Evolutionary conservation across 1,140 invertebrate species (phyloP).

Genomic region (Geopemphigus sp.): DNA sequence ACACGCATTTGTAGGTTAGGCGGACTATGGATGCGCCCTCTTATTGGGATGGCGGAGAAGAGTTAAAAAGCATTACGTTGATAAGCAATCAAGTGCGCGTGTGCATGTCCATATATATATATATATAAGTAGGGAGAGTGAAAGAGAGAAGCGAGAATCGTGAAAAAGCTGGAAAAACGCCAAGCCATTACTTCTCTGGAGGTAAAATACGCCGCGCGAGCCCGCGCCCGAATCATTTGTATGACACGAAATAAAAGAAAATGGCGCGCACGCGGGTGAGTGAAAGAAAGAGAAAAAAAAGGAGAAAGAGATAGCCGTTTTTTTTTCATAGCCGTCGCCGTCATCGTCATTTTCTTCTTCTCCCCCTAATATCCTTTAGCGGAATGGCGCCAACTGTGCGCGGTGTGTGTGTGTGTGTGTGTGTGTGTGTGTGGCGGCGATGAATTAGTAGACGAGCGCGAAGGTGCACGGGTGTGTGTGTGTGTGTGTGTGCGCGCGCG

Average conservation of each 20-base stretch:
- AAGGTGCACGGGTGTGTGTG: background rate
- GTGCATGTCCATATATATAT: too few species aligned
- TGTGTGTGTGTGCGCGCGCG: background rate
- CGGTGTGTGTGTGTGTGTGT: background rate
- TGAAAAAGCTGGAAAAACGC: slow-evolving; percentile 31
- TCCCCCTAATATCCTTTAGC: background rate
- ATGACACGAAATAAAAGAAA: slow-evolving; percentile 42
- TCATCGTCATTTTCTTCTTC: background rate
- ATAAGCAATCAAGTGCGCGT: slow-evolving; percentile 37
- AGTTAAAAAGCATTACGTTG: slow-evolving; percentile 39
- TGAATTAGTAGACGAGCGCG: background rate
- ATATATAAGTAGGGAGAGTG: background rate
- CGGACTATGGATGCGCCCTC: too few species aligned
- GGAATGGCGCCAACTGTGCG: slow-evolving; percentile 11
- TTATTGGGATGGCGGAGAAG: background rate
- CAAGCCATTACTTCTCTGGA: slow-evolving; percentile 32
- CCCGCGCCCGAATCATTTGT: slow-evolving; percentile 32
- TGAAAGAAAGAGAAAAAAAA: background rate
- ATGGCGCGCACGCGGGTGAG: background rate
- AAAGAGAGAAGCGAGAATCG: too few species aligned
- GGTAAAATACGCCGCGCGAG: slow-evolving; percentile 13
- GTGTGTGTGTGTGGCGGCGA: too few species aligned
- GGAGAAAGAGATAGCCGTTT: background rate
- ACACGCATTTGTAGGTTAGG: too few species aligned
- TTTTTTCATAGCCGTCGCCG: background rate